Conservation (phyloP, 2,888 invertebrate genomes). For the Hipparchia sbordonii region DNA sequence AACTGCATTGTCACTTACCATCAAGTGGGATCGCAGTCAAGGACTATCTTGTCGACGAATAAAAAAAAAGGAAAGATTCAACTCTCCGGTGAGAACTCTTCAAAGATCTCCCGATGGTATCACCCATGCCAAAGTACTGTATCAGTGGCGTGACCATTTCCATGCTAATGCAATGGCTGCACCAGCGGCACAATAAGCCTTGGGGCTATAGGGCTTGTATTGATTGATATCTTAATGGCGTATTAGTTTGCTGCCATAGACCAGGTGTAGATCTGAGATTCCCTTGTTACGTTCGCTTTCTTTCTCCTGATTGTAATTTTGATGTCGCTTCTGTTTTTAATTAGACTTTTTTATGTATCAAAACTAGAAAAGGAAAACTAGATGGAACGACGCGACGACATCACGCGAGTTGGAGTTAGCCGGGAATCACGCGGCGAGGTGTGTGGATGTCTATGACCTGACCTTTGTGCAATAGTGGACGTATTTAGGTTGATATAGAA, state of each 20-base stretch:
- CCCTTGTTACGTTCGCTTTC: slow-evolving; percentile 28
- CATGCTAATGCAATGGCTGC: slow-evolving; percentile 71
- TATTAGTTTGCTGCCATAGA: slow-evolving; percentile 41
- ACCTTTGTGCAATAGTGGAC: no score
- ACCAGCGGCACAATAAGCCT: slow-evolving; percentile 49
- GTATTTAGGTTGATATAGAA: no score
- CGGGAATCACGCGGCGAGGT: no score
- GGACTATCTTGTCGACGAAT: no score
- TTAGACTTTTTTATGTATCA: background rate
- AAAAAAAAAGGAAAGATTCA: background rate
- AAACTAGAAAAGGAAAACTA: no score
- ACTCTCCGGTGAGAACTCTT: background rate
- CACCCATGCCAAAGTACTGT: slow-evolving; percentile 27
- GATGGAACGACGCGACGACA: no score
- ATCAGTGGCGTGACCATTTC: slow-evolving; percentile 56
- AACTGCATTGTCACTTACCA: no score
- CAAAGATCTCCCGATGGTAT: slow-evolving; percentile 28
- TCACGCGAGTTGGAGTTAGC: no score
- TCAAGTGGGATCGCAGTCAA: no score
- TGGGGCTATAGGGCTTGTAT: slow-evolving; percentile 39
- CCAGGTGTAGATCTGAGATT: slow-evolving; percentile 34
- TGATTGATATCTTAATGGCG: slow-evolving; percentile 78
- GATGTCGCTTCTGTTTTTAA: background rate
- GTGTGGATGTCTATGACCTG: no score
- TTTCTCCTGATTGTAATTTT: slow-evolving; percentile 14